Conservation (phyloP, 1,140 invertebrate genomes). For the Calycopis cecrops region DNA sequence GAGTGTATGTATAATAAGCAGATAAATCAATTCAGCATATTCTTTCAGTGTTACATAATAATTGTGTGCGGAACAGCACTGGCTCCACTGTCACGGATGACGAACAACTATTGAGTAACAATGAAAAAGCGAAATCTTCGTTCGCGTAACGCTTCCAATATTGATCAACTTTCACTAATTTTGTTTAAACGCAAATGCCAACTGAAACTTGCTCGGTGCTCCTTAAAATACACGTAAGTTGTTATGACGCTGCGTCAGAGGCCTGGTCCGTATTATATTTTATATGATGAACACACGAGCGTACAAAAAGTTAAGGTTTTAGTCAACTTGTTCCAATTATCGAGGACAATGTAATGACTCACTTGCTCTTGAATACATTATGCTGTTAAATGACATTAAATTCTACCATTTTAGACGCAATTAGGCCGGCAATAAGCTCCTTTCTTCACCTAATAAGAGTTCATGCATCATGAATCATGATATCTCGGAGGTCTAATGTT, state of each 20-base stretch:
- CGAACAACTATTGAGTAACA: conserved; percentile 59
- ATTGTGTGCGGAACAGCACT: neutral
- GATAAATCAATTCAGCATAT: neutral
- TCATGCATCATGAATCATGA: conserved; percentile 5
- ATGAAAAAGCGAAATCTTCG: conserved; percentile 67
- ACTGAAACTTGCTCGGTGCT: conserved; percentile 15
- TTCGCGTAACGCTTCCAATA: conserved; percentile 47
- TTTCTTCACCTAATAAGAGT: conserved; percentile 7
- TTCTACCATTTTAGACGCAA: conserved; percentile 1
- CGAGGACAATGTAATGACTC: conserved; percentile 11
- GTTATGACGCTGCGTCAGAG: neutral
- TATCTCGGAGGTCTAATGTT: conserved; percentile 42
- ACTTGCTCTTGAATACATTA: conserved; percentile 9
- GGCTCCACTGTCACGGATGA: conserved; percentile 33
- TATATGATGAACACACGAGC: conserved; percentile 3
- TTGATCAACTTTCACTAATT: conserved; percentile 62
- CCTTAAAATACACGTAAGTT: neutral
- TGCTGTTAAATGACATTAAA: neutral
- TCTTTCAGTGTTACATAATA: conserved; percentile 2
- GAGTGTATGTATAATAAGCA: no score
- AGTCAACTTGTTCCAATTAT: conserved; percentile 9
- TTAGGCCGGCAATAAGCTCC: neutral
- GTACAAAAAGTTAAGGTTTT: conserved; percentile 7
- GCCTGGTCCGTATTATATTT: neutral
- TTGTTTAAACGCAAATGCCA: conserved; percentile 30